Percentiles rank a stretch among this genome's conserved stretches.
Conservation (phyloP, 1,140 invertebrate genomes). For the Pseudachorutes palmiensis region DNA sequence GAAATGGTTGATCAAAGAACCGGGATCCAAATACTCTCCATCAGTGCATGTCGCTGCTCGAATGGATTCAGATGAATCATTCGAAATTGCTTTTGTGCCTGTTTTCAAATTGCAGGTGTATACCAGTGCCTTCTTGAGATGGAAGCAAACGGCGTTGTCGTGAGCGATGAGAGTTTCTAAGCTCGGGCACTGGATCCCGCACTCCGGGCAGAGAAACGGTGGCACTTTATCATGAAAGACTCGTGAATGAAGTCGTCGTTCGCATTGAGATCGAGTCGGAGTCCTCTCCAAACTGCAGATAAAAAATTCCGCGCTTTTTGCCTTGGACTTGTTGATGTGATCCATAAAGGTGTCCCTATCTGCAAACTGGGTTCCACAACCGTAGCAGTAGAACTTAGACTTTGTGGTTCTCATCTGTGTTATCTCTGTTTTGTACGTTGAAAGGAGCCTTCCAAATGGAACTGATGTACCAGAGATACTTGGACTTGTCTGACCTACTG, state of each 20-base stretch:
- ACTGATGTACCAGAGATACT: not conserved
- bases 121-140: not conserved
- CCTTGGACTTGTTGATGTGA: not conserved
- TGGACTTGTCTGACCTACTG: not conserved
- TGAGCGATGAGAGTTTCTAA: conserved; percentile 7
- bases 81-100: not conserved
- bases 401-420: not conserved
- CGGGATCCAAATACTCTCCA: not conserved
- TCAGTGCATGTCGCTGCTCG: not conserved
- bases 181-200: conserved; percentile 1
- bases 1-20: not conserved
- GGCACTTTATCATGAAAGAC: conserved; percentile 14
- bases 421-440: not conserved
- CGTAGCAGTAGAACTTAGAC: not conserved
- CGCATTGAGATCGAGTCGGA: conserved; percentile 17
- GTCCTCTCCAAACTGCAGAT: conserved; percentile 7
- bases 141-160: conserved; percentile 9
- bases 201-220: conserved; percentile 16
- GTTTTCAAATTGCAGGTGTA: not conserved
- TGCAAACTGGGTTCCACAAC: not conserved
- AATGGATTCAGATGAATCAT: not conserved
- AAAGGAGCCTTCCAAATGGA: not conserved
- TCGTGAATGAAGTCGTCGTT: conserved; percentile 6
- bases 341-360: not conserved
- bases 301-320: not conserved